Evolutionary conservation across 2,888 invertebrate genomes (phyloP).

Genomic region (Dynastes maya): DNA sequence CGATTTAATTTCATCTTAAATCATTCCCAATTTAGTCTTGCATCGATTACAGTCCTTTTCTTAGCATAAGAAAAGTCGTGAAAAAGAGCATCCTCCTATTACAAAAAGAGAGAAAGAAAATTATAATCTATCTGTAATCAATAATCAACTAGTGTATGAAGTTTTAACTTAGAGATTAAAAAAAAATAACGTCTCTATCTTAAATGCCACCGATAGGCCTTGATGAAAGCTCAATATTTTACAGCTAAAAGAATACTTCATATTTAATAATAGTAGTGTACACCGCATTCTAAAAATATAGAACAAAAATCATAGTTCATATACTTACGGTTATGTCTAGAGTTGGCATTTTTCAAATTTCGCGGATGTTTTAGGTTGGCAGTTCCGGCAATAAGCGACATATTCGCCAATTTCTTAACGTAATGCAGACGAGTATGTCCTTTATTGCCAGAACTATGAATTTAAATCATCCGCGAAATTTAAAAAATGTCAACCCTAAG

Average conservation of each 20-base stretch:
- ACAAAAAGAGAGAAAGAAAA: not conserved
- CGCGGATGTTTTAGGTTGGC: too few species aligned
- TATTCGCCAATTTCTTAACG: too few species aligned
- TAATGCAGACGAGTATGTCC: too few species aligned
- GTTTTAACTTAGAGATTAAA: conserved; percentile 1
- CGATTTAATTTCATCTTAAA: not conserved
- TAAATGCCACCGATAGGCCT: conserved; percentile 26
- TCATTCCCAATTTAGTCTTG: conserved; percentile 32
- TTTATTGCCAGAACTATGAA: too few species aligned
- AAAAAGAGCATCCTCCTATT: not conserved
- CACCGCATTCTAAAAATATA: conserved; percentile 38
- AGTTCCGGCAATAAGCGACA: too few species aligned
- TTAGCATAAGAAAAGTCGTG: conserved; percentile 35
- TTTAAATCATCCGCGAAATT: too few species aligned
- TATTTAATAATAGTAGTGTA: conserved; percentile 26
- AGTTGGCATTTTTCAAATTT: not conserved
- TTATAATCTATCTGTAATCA: conserved; percentile 3
- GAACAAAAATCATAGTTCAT: conserved; percentile 23
- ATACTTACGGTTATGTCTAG: not conserved
- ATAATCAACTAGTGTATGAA: not conserved
- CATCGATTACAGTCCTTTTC: conserved; percentile 45
- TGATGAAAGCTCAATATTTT: conserved; percentile 46
- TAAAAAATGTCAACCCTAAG: too few species aligned
- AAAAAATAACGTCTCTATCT: conserved; percentile 7
- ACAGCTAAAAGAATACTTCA: conserved; percentile 46